Evolutionary conservation across 2,113 vertebrate genomes (phyloP).

Genomic region (Trematocara variabile): DNA sequence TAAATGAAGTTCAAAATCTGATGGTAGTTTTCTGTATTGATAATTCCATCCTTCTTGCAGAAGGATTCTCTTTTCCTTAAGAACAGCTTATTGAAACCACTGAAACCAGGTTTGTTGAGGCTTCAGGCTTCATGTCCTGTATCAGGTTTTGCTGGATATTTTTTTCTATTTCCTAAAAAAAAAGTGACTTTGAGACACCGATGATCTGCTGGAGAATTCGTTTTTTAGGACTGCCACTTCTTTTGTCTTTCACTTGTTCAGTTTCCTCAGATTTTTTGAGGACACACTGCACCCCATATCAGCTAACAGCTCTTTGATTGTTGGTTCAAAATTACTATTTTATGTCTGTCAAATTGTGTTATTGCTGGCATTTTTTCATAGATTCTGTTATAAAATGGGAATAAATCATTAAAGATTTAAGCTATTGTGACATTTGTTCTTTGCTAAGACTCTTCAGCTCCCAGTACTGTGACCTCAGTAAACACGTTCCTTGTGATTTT

Average conservation of each 20-base stretch:
- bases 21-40: background rate
- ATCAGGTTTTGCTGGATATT: background rate
- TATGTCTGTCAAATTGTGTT: background rate
- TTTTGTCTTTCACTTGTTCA: background rate
- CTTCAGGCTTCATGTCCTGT: background rate
- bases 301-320: background rate
- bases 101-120: background rate
- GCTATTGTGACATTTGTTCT: background rate
- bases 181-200: background rate
- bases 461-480: background rate
- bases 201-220: background rate
- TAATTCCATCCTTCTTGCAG: background rate
- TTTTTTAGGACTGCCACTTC: background rate
- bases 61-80: background rate
- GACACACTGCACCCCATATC: background rate
- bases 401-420: background rate
- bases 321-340: background rate
- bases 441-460: background rate
- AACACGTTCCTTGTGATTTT: background rate
- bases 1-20: accelerated
- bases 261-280: background rate
- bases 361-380: background rate
- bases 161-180: background rate
- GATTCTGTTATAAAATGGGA: background rate
- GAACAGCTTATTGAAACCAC: background rate